Conservation (phyloP, 2,113 vertebrate genomes). For the Coregonus clupeaformis region DNA sequence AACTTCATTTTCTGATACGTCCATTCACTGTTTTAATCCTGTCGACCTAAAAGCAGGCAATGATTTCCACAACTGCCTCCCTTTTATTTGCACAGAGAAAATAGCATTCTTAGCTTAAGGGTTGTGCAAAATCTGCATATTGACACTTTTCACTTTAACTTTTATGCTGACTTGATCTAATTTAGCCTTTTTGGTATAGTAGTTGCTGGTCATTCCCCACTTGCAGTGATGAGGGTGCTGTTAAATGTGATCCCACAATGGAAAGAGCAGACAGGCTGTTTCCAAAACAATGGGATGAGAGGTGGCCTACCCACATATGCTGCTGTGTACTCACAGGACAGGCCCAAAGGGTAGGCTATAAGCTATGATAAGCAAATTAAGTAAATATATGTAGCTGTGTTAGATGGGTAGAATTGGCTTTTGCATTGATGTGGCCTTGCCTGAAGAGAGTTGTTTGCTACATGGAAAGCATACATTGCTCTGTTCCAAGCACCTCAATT, state of each 20-base stretch:
- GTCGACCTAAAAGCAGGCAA: constrained; percentile 1
- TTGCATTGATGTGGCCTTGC: too few species aligned
- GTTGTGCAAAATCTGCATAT: background rate
- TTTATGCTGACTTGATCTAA: too few species aligned
- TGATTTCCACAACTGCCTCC: background rate
- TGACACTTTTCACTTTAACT: background rate
- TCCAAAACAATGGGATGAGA: background rate
- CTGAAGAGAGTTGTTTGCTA: too few species aligned
- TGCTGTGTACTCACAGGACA: background rate
- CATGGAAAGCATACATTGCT: too few species aligned
- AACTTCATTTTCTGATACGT: constrained; percentile 11
- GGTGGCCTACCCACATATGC: background rate
- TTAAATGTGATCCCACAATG: background rate
- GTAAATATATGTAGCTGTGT: too few species aligned
- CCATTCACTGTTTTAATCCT: constrained; percentile 7
- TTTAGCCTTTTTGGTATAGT: background rate
- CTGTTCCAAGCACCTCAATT: too few species aligned
- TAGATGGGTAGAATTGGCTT: too few species aligned
- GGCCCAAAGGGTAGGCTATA: background rate
- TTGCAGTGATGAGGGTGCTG: background rate
- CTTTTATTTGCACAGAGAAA: background rate
- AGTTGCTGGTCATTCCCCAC: background rate
- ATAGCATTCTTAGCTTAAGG: background rate
- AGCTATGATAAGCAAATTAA: too few species aligned
- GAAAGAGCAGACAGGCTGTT: background rate